These are phyloP conservation scores for Colistium nudipinnis DNA, from an alignment of 2,113 vertebrate genomes.

Conservation along the genomic window DNA sequence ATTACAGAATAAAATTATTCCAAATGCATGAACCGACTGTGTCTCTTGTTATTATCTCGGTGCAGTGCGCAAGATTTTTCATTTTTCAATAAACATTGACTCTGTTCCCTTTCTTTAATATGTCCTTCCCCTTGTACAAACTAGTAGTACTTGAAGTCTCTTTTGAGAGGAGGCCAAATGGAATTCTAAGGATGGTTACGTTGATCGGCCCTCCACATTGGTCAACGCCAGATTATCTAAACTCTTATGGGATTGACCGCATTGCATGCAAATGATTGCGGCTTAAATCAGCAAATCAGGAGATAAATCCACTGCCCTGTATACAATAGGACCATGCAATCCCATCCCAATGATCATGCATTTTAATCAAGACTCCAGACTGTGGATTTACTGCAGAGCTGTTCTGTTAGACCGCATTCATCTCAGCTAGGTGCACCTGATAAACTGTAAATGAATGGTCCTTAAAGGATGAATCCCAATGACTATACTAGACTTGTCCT, in stretches of 20 bases:
- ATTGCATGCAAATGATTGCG: neutral
- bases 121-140: neutral
- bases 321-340: neutral
- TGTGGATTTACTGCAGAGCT: neutral
- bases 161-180: neutral
- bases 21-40: neutral
- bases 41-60: conserved; percentile 12
- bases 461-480: neutral
- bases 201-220: neutral
- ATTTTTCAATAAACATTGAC: conserved; percentile 20
- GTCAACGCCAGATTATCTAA: neutral
- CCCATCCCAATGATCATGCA: neutral
- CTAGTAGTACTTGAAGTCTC: neutral
- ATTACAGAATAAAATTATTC: neutral
- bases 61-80: conserved; percentile 5
- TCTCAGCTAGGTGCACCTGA: neutral
- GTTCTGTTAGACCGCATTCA: neutral
- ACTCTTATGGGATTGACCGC: too few relatives aligned
- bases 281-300: neutral
- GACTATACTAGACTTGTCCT: neutral
- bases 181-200: neutral
- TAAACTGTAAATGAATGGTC: neutral
- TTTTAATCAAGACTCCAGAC: neutral
- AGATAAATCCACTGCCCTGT: too few relatives aligned
- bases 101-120: neutral